phyloP scores from a whole-genome alignment of 2,113 vertebrate genomes.

The Phyllopteryx taeniolatus region DNA sequence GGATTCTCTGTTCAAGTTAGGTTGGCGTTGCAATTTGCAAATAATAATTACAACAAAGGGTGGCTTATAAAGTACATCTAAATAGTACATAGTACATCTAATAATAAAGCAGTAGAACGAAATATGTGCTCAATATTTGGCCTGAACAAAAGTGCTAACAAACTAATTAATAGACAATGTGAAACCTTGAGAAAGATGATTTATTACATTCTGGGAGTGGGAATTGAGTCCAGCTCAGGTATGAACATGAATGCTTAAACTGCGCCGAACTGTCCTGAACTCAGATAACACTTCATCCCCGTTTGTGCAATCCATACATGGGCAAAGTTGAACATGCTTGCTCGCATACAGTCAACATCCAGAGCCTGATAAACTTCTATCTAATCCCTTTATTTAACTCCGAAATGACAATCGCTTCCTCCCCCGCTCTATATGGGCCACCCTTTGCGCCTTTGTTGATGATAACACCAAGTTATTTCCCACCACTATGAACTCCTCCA shows the following conservation, averaged over 20 bases:
- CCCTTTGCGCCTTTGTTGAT: slow-evolving; percentile 48
- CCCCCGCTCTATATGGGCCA: slow-evolving; percentile 36
- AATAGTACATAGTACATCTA: too few relatives aligned
- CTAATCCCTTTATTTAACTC: slow-evolving; percentile 40
- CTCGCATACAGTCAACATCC: slow-evolving; percentile 30
- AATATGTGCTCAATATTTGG: background rate
- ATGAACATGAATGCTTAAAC: background rate
- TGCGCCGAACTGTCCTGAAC: background rate
- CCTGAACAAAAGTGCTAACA: background rate
- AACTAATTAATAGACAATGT: background rate
- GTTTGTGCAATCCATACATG: background rate
- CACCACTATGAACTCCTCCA: slow-evolving; percentile 43
- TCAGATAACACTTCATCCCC: background rate
- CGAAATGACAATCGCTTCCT: slow-evolving; percentile 21
- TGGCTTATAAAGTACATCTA: too few relatives aligned
- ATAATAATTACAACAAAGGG: too few relatives aligned
- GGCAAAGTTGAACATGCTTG: background rate
- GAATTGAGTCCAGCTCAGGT: background rate
- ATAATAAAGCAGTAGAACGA: background rate
- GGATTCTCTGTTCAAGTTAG: too few relatives aligned
- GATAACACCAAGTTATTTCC: slow-evolving; percentile 53
- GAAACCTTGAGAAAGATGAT: background rate
- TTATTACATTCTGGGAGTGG: background rate
- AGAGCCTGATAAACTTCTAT: slow-evolving; percentile 27
- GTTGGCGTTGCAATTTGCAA: too few relatives aligned